These are phyloP conservation scores for Mercenaria mercenaria DNA, from an alignment of 1,140 invertebrate genomes.

Conservation along the genomic window DNA sequence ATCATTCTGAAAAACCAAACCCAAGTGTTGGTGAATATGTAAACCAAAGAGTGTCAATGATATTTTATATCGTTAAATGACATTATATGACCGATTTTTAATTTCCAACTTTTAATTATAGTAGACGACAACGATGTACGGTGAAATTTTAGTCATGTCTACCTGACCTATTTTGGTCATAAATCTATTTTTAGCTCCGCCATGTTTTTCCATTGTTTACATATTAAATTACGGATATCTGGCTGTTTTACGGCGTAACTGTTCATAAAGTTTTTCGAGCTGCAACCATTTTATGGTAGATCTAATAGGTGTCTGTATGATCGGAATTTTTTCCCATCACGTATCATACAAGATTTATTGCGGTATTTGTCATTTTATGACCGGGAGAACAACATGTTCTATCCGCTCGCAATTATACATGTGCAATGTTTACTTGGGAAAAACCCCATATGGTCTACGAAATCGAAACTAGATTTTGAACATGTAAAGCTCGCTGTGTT, in stretches of 20 bases:
- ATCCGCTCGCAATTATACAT: background rate
- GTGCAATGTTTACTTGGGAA: background rate
- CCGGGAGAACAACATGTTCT: background rate
- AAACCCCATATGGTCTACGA: background rate
- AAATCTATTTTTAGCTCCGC: constrained; percentile 10
- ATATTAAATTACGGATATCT: background rate
- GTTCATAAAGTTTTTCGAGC: background rate
- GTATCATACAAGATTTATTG: background rate
- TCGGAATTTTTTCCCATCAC: background rate
- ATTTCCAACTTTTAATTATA: background rate
- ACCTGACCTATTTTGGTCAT: constrained; percentile 1
- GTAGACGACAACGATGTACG: background rate
- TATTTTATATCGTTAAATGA: constrained; percentile 17
- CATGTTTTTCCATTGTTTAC: constrained; percentile 30
- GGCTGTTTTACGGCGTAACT: background rate
- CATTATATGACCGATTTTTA: background rate
- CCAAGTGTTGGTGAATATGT: constrained; percentile 5
- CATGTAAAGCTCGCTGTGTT: too few species aligned
- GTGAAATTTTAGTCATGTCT: background rate
- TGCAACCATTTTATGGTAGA: constrained; percentile 6
- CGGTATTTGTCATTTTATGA: constrained; percentile 12
- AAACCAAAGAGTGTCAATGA: constrained; percentile 9
- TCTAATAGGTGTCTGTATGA: background rate
- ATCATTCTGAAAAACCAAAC: background rate
- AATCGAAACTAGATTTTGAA: background rate